Evolutionary conservation across 2,888 invertebrate genomes (phyloP).

Genomic region (Hartigia nigra): DNA sequence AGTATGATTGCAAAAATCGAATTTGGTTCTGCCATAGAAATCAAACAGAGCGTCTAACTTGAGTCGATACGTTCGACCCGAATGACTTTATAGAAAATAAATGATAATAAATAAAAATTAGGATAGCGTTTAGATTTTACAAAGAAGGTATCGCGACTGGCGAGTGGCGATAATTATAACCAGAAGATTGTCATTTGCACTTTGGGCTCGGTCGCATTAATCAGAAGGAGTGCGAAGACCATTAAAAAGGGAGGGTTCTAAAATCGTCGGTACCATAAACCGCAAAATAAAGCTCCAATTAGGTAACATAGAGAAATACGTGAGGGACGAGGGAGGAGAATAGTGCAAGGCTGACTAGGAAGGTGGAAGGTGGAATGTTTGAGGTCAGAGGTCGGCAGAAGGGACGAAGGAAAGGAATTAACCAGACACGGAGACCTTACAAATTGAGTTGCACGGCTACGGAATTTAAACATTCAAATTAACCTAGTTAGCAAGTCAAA

Average conservation of each 20-base stretch:
- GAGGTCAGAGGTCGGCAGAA: conserved; percentile 23
- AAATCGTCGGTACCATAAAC: conserved; percentile 21
- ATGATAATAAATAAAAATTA: background rate
- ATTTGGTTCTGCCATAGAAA: background rate
- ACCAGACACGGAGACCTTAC: conserved; percentile 53
- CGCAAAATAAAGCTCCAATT: conserved; percentile 42
- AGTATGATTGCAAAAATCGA: background rate
- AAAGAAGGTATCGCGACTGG: background rate
- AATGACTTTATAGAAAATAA: background rate
- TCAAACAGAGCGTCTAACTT: background rate
- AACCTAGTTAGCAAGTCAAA: conserved; percentile 63
- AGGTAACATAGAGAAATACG: conserved; percentile 37
- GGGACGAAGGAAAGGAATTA: conserved; percentile 47
- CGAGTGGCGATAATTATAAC: background rate
- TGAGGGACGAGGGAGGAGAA: conserved; percentile 16
- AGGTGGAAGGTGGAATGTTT: conserved; percentile 14
- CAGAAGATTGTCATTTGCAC: background rate
- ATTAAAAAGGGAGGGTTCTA: conserved; percentile 18
- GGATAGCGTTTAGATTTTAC: background rate
- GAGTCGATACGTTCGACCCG: background rate
- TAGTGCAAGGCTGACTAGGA: conserved; percentile 16
- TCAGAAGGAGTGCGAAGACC: conserved; percentile 9
- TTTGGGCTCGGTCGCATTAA: conserved; percentile 6
- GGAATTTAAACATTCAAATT: conserved; percentile 64
- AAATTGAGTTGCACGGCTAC: conserved; percentile 59